Evolutionary conservation across 2,797 vertebrate species (phyloP), one percentile per base, ranked within the genome.

Genomic region (Typhlichthys eigenmanni): DNA sequence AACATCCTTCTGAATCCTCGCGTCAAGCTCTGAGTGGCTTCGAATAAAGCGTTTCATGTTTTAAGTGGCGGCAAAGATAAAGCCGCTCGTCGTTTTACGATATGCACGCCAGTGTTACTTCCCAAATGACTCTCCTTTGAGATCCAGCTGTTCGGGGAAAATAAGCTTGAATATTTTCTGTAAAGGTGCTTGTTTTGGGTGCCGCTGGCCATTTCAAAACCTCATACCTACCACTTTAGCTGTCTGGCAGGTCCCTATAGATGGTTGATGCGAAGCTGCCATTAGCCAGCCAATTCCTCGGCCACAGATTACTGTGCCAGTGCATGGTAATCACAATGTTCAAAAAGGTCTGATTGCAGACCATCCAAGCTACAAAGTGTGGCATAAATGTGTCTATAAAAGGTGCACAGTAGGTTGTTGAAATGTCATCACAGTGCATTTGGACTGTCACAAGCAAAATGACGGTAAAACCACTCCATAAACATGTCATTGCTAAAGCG

Each of bases 341-440:
- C 84, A 83, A 85, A 83, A 86, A 82, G 72, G 83, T 85, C 84
- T 88, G 87, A 88, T 89, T 89, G 84, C 86, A 77, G 76, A 87
- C 86, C 83, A 83, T 85, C 82, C 80, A 84, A 78, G 80, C 75
- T 78, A 81, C 84, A 88, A 87, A 88, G 80, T 88, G 85, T 71
- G 69, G 71, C 80, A 77, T 82, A 85, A 91, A 87, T 90, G 81
- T 81, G 82, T 82, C 84, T 85, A 83, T 85, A 52, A 59, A 84
- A 83, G 75, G 84, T 82, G 78, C 87, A 74, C 75, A 55, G 74
- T 81, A 45, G 79, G 74, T 81, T 82, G 82, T 84, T 85, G 80
- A 72, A 83, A 54, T 88, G 83, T 89, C 85, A 87, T 89, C 81
- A 88, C 82, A 86, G 86, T 87, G 86, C 84, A 85, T 91, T 89